Conservation (phyloP, 2,888 invertebrate genomes). For the Dicranocentrus wangi region DNA sequence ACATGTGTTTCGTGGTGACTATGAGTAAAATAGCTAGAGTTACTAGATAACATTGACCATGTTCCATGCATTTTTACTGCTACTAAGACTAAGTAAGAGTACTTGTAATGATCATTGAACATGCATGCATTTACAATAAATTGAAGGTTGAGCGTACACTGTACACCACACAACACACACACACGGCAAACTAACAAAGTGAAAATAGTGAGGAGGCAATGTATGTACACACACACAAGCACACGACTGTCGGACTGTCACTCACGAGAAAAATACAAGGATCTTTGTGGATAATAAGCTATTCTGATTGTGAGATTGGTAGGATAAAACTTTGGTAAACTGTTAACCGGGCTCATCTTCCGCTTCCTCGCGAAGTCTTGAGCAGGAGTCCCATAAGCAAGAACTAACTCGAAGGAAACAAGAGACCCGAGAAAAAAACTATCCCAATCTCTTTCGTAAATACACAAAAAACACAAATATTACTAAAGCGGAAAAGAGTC, state of each 20-base stretch:
- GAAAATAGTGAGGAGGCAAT: not conserved
- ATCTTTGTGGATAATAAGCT: constrained; percentile 11
- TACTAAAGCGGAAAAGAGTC: constrained; percentile 24
- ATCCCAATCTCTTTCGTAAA: not conserved
- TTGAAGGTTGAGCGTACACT: constrained; percentile 49
- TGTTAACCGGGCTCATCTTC: constrained; percentile 3
- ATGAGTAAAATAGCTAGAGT: not conserved
- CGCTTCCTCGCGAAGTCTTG: not conserved
- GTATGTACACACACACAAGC: not conserved
- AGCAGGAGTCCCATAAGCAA: too few relatives aligned
- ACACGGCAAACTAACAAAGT: constrained; percentile 7
- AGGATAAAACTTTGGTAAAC: not conserved
- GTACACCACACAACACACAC: not conserved
- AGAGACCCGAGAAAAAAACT: too few relatives aligned
- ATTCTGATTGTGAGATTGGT: not conserved
- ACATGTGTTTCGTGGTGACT: not conserved
- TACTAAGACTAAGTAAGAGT: constrained; percentile 11
- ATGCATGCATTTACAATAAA: constrained; percentile 55
- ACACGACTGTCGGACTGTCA: constrained; percentile 19
- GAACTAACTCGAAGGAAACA: too few relatives aligned
- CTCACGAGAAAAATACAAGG: constrained; percentile 21
- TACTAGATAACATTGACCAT: constrained; percentile 16
- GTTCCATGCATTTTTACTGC: constrained; percentile 41
- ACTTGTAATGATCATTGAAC: constrained; percentile 42
- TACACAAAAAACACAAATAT: constrained; percentile 6